Percentiles rank a stretch among this genome's conserved stretches.
Conservation (phyloP, 2,888 invertebrate genomes). For the Nomada ferruginata region DNA sequence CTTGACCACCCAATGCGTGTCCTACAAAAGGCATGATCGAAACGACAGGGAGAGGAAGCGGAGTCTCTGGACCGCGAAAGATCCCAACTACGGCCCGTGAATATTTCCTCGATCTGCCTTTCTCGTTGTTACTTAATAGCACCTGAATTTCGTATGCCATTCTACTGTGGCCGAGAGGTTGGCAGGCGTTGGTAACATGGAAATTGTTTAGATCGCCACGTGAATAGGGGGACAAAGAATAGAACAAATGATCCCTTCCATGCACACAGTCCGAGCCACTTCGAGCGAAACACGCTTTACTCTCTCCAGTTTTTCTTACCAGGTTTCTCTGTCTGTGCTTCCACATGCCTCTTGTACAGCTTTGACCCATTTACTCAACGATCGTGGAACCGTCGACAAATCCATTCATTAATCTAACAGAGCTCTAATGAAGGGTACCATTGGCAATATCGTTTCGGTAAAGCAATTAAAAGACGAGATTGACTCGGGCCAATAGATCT, state of each 20-base stretch:
- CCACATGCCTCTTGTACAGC: not conserved
- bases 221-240: not conserved
- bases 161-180: not conserved
- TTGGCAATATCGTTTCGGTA: not conserved
- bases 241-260: not conserved
- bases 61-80: not conserved
- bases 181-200: not conserved
- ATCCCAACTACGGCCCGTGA: not conserved
- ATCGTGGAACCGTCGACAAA: conserved; percentile 7
- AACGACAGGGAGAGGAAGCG: conserved; percentile 55
- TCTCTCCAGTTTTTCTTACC: conserved; percentile 17
- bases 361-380: conserved; percentile 30
- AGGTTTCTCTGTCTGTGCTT: conserved; percentile 5
- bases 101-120: conserved; percentile 4
- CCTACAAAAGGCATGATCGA: conserved; percentile 62
- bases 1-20: conserved; percentile 67
- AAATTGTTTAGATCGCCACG: not conserved
- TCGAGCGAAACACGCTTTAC: not conserved
- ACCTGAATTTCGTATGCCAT: not conserved
- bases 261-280: not conserved
- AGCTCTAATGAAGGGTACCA: conserved; percentile 28
- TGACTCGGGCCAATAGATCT: not conserved
- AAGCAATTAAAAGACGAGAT: conserved; percentile 11
- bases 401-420: conserved; percentile 40
- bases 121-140: conserved; percentile 6